Base-by-base conservation (phyloP, 1,140 invertebrate species). In the Tetranychus cinnabarinus region DNA sequence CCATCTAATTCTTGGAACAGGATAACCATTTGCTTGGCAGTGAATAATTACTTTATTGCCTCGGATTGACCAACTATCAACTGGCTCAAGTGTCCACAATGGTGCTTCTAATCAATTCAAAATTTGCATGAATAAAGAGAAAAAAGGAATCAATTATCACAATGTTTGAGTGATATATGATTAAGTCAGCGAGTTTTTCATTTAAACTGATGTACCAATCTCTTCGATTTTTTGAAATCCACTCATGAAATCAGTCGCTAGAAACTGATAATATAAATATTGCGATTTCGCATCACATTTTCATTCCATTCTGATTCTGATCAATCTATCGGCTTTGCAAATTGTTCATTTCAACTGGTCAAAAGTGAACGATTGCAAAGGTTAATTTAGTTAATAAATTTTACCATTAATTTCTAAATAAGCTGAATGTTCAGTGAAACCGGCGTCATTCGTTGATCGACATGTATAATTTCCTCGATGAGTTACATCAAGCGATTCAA, bases 391-490 rank as follows among this genome's bases (percentile, higher is more conserved):
- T 23, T 0, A 0, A 23, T 23, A 23, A 23, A 23, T 23, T 23
- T 23, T 80, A 87, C 85, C 85, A 73, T 86, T 82, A 60, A 88
- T 83, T 66, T 77, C 77, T 66, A 84, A 76, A 60, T 74, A 70
- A 48, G 80, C 78, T 35, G 79, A 79, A 67, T 78, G 75, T 63
- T 78, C 74, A 64, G 75, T 75, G 2, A 71, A 70, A 33, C 80
- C 80, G 34, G 82, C 82, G 48, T 73, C 69, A 70, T 85, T 85
- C 64, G 71, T 77, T 6, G 58, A 39, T 37, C 42, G 73, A 69
- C 83, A 85, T 39, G 79, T 80, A 67, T 84, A 85, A 71, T 81
- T 81, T 61, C 84, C 84, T 67, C 77, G 77, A 70, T 89, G 85
- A 1, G 63, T 55, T 0, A 65, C 58, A 8, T 42, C 42, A 35